Base-by-base conservation (phyloP, 2,797 vertebrate genomes). In the Caiman crocodilus region DNA sequence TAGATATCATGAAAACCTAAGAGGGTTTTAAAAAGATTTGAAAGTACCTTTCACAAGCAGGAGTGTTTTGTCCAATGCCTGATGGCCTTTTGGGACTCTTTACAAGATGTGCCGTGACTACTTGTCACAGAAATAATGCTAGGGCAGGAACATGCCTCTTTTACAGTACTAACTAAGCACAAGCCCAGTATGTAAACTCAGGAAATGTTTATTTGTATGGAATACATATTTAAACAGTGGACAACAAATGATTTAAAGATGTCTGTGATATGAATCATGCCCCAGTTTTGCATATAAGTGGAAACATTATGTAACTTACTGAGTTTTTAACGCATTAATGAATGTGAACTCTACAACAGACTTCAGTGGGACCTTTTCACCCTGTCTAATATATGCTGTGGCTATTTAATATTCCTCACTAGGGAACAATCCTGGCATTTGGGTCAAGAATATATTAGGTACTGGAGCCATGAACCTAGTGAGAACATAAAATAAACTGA, bases 401-500 rank as follows among this genome's bases (percentile, higher is more conserved):
- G 85, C 93, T 96, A 93, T 95, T 96, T 97, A 96, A 94, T 96
- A 95, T 96, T 96, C 91, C 94, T 97, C 95, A 95, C 93, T 65
- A 42, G 94, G 92, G 94, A 97, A 89, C 90, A 95, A 90, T 90
- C 93, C 94, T 97, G 93, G 94, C 91, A 84, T 94, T 90, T 83
- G 92, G 95, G 93, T 95, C 95, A 95, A 92, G 87, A 96, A 82
- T 96, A 96, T 93, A 95, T 97, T 95, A 93, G 84, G 93, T 91
- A 92, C 67, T 56, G 88, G 93, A 96, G 95, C 93, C 92, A 94
- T 88, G 93, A 96, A 96, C 96, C 92, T 90, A 95, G 85, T 85
- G 87, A 96, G 96, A 96, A 92, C 92, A 96, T 95, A 97, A 96
- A 97, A 96, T 94, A 96, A 97, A 93, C 89, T 92, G 95, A 96